These are phyloP conservation scores for Percopsis transmontana DNA, from an alignment of 2,113 vertebrate genomes.

Conservation along the genomic window DNA sequence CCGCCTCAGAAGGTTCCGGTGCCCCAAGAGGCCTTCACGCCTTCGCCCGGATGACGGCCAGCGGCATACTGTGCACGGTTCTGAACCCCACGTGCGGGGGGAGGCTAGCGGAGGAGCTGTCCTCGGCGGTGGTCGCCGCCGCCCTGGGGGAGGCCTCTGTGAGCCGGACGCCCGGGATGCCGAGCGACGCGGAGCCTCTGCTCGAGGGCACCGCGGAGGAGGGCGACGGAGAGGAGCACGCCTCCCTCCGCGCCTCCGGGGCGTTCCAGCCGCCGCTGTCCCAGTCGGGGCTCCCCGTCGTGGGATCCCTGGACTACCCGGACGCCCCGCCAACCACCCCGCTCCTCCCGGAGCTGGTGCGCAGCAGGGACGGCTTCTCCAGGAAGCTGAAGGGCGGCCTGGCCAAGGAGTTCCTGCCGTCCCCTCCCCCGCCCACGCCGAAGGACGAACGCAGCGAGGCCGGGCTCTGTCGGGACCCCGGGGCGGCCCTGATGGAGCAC, in stretches of 20 bases:
- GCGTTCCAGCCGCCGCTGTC: constrained; percentile 14
- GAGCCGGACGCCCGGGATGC: too few species aligned
- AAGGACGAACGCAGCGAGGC: constrained; percentile 50
- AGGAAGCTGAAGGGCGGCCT: constrained; percentile 76
- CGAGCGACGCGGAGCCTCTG: too few species aligned
- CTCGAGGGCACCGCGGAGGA: not conserved
- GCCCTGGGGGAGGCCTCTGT: constrained; percentile 54
- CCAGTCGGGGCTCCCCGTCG: constrained; percentile 48
- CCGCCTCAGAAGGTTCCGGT: constrained; percentile 6
- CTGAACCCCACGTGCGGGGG: constrained; percentile 23
- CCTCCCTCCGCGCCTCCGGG: not conserved
- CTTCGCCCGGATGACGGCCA: constrained; percentile 63
- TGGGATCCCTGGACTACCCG: constrained; percentile 78
- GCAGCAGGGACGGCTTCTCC: constrained; percentile 71
- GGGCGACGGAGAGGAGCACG: not conserved
- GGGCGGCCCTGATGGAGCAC: constrained; percentile 61
- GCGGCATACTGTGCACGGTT: constrained; percentile 55
- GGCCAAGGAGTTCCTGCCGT: constrained; percentile 76
- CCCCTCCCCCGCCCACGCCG: constrained; percentile 76
- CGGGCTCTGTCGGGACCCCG: constrained; percentile 6
- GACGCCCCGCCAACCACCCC: constrained; percentile 79
- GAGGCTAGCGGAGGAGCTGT: constrained; percentile 48
- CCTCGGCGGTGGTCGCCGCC: constrained; percentile 32
- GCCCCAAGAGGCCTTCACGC: constrained; percentile 30
- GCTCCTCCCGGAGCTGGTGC: constrained; percentile 67